Base-by-base conservation (phyloP, 1,140 invertebrate species). In the Trichomalopsis sarcophagae region DNA sequence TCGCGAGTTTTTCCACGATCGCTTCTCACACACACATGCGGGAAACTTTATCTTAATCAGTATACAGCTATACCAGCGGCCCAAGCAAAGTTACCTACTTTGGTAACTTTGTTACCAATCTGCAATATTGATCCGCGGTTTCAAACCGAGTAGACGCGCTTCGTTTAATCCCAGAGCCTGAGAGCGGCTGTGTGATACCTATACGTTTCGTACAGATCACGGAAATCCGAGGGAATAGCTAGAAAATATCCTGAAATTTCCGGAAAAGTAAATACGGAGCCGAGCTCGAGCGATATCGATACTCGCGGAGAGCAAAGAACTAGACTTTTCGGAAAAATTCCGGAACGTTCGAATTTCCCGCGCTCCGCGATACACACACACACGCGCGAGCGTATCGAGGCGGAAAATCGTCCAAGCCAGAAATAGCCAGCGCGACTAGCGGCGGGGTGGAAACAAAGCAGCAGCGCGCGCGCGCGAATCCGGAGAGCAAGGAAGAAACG, bases 41-140 rank as follows among this genome's bases (percentile, higher is more conserved):
- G 17, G n/a, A 6, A 62, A 62, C 55, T 62, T 62, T 62, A 62
- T 50, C 47, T 50, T 50, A 50, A 50, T 50, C 47, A 50, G 10
- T 13, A 23, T 75, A 77, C n/a, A 50, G 14, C 47, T 50, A 36
- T 36, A 36, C 33, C 5, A 50, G 13, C 2, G 14, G 9, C 47
- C 47, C 1, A 17, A 50, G 47, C 17, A 62, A 62, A 62, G 55
- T 62, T 62, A 62, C 17, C 14, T 30, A 62, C 47, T 78, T 17
- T 14, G 17, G 55, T 55, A 78, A 33, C 27, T 78, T 78, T 7
- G 55, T 50, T 55, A 78, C 47, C 27, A 78, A 78, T 78, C 55
- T 17, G 27, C 10, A 30, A 78, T 78, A 55, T 78, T 10, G 44
- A 62, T 78, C 7, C 23, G 27, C 23, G 55, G 33, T 62, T 55